Evolutionary conservation across 2,113 vertebrate species (phyloP), one percentile per base, ranked within the genome.

Genomic region (Chionodraco myersi): DNA sequence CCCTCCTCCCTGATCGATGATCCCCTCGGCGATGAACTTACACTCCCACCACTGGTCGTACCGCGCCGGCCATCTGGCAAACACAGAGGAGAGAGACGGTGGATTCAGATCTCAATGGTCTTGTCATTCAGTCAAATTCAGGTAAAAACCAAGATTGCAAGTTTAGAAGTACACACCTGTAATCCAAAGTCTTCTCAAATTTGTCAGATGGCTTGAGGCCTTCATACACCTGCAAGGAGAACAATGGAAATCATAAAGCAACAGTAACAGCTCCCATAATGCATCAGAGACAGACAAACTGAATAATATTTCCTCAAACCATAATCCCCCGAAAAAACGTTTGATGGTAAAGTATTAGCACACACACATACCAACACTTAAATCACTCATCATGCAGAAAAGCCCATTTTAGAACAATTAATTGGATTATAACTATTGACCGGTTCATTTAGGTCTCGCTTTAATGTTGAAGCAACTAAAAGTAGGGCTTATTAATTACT

Each of bases 41-140:
- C 98, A 99, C 59, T 99, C 98, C 98, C 98, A 99, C 98, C 98
- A 99, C 90, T 99, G 98, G 92, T 99, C 98, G 34, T 99, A 98
- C 60, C 96, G 96, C 65, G 97, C 94, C 0, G 98, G 97, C 98
- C 98, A 99, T 91, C 98, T 99, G 89, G 71, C 2, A 84, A 77
- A 52, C n/a, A 44, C 16, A 48, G 7, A 30, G 7, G 36, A 41
- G 2, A 47, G 72, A 53, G 41, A 83, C 1, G 0, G 0, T 30
- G 36, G 72, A 47, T 86, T 41, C n/a, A 47, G 45, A 52, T 63
- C 62, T 10, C 9, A 60, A 12, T 14, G 1, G 1, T 3, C 0
- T 36, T 2, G 0, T 59, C 49, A 67, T 63, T 48, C 2, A 62
- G 4, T 34, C 9, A 64, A 41, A 48, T 7, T 64, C 2, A 30